Evolutionary conservation across 2,797 vertebrate species (phyloP).

Genomic region (Graptemys geographica): DNA sequence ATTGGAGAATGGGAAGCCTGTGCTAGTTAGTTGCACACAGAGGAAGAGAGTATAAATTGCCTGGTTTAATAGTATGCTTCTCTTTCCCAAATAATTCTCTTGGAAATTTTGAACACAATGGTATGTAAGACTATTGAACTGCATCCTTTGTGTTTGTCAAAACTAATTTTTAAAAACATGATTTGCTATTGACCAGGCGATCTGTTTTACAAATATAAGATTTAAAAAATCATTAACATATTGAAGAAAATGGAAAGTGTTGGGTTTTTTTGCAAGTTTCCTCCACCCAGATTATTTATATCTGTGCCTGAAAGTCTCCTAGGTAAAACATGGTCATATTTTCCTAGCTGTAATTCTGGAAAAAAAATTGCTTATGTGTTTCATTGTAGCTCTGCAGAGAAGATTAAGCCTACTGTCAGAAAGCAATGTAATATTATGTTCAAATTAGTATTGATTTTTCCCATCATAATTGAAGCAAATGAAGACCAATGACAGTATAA

Average conservation of each 20-base stretch:
- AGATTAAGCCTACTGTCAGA: fast-evolving
- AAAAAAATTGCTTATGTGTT: background rate
- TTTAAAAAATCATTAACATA: background rate
- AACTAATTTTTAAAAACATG: background rate
- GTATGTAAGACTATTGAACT: background rate
- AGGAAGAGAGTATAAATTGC: slow-evolving; percentile 33
- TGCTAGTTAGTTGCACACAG: slow-evolving; percentile 9
- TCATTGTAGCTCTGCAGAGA: background rate
- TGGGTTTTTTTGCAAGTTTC: background rate
- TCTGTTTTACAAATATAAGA: background rate
- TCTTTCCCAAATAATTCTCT: slow-evolving; percentile 32
- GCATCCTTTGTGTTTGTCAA: slow-evolving; percentile 24
- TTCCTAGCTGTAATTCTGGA: background rate
- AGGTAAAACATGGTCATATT: fast-evolving
- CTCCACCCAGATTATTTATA: background rate
- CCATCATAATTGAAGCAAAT: background rate
- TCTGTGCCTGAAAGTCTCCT: background rate
- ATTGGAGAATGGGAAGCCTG: slow-evolving; percentile 45
- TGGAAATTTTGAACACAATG: slow-evolving; percentile 6
- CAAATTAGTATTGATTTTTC: slow-evolving; percentile 3
- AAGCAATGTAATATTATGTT: background rate
- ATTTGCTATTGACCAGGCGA: background rate
- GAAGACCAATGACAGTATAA: background rate
- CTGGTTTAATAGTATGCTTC: slow-evolving; percentile 47
- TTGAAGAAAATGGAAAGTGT: background rate